Evolutionary conservation across 2,113 vertebrate species (phyloP).

Genomic region (Phylloscopus whistleri): DNA sequence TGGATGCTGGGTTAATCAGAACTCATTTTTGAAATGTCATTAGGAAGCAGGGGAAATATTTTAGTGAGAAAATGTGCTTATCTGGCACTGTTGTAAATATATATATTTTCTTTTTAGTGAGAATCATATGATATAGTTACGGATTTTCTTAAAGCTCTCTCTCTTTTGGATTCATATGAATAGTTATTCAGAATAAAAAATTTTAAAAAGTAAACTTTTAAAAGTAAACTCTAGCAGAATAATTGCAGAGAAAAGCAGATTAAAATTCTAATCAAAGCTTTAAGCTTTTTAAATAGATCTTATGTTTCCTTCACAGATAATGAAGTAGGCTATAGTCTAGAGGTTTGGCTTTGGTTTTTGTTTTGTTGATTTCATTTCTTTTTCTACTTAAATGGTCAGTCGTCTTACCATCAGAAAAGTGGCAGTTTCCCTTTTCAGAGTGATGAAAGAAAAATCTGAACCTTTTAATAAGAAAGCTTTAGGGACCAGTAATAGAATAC

Average conservation of each 20-base stretch:
- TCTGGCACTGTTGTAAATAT: not conserved
- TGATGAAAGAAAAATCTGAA: not conserved
- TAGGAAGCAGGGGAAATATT: not conserved
- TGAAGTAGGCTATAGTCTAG: not conserved
- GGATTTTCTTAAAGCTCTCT: not conserved
- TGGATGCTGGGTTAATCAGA: not conserved
- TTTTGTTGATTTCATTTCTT: not conserved
- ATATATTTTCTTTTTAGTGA: not conserved
- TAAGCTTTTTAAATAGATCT: not conserved
- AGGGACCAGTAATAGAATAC: not conserved
- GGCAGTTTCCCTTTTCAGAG: not conserved
- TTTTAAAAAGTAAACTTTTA: too few relatives aligned
- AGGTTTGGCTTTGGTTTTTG: not conserved
- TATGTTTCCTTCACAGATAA: not conserved
- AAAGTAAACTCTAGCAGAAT: not conserved
- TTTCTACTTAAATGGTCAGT: not conserved
- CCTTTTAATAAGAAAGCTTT: not conserved
- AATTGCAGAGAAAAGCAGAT: not conserved
- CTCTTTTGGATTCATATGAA: not conserved
- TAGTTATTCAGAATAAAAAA: not conserved
- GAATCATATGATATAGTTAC: not conserved
- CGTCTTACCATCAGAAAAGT: not conserved
- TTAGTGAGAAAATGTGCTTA: not conserved
- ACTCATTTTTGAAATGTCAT: not conserved
- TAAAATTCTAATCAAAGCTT: not conserved